These are phyloP conservation scores for Oreochromis grahami DNA, from an alignment of 2,797 vertebrate species.

Conservation along the genomic window DNA sequence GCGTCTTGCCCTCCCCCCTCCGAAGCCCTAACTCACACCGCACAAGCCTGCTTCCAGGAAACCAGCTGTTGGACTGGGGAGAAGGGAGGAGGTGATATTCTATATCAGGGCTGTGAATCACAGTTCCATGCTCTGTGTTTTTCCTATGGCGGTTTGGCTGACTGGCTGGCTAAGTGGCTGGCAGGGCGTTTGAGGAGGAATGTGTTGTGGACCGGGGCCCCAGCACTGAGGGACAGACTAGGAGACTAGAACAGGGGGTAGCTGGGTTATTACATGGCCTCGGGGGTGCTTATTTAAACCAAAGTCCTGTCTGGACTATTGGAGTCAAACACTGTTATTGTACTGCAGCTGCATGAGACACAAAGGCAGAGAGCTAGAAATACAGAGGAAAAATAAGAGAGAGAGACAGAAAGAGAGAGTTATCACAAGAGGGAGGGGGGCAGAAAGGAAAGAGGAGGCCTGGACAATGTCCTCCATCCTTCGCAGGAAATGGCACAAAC, in stretches of 20 bases:
- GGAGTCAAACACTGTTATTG: conserved; percentile 72
- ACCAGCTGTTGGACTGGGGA: conserved; percentile 71
- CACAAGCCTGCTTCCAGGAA: conserved; percentile 73
- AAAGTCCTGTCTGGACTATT: conserved; percentile 71
- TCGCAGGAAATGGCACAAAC: conserved; percentile 61
- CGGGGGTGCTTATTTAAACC: conserved; percentile 71
- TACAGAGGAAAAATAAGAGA: conserved; percentile 20
- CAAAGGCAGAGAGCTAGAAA: conserved; percentile 50
- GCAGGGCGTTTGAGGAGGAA: conserved; percentile 57
- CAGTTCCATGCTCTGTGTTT: conserved; percentile 74
- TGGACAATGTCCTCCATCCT: conserved; percentile 60
- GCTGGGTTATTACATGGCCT: conserved; percentile 68
- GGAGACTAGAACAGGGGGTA: conserved; percentile 50
- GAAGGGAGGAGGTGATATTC: conserved; percentile 71
- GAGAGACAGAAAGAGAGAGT: conserved; percentile 18
- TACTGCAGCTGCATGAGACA: conserved; percentile 66
- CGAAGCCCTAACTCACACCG: conserved; percentile 36
- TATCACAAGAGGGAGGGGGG: conserved; percentile 8
- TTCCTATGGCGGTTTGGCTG: conserved; percentile 69
- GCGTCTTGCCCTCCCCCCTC: neutral
- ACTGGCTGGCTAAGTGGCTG: conserved; percentile 49
- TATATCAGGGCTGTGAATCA: conserved; percentile 79
- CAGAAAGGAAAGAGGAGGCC: conserved; percentile 32
- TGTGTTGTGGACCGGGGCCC: conserved; percentile 53
- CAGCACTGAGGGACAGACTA: conserved; percentile 44